These are phyloP conservation scores for Ormyrus rosae DNA, from an alignment of 2,888 invertebrate species.

Conservation along the genomic window DNA sequence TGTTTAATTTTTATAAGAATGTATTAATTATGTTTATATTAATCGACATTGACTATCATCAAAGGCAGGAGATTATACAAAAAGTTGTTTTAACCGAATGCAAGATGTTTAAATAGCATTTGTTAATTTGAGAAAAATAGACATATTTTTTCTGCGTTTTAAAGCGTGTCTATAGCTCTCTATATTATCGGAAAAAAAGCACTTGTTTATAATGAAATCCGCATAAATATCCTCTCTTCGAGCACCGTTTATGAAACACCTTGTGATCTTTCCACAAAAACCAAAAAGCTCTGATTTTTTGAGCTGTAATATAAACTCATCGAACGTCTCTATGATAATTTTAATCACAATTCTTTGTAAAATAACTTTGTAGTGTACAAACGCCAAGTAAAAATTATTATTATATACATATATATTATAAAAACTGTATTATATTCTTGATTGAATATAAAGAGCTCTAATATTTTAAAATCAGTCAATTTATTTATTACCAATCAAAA, in stretches of 20 bases:
- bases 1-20: conserved; percentile 26
- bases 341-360: conserved; percentile 51
- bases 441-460: conserved; percentile 65
- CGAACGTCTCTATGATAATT: conserved; percentile 60
- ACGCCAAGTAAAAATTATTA: conserved; percentile 59
- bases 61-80: conserved; percentile 6
- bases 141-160: conserved; percentile 29
- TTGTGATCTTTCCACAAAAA: conserved; percentile 46
- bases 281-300: conserved; percentile 21
- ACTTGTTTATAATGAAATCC: conserved; percentile 31
- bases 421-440: conserved; percentile 67
- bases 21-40: conserved; percentile 17
- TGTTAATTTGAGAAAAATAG: conserved; percentile 27
- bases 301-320: conserved; percentile 45
- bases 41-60: conserved; percentile 8
- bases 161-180: conserved; percentile 46
- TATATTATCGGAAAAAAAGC: conserved; percentile 23
- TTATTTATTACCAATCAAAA: conserved; percentile 45
- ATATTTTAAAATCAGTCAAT: conserved; percentile 66
- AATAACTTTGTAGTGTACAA: conserved; percentile 63
- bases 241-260: conserved; percentile 30
- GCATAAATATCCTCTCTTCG: conserved; percentile 36
- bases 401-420: conserved; percentile 20
- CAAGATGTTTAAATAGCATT: conserved; percentile 26
- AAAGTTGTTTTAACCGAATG: conserved; percentile 25